Evolutionary conservation across 2,797 vertebrate species (phyloP), one percentile per base, ranked within the genome.

Genomic region (Varecia variegata): DNA sequence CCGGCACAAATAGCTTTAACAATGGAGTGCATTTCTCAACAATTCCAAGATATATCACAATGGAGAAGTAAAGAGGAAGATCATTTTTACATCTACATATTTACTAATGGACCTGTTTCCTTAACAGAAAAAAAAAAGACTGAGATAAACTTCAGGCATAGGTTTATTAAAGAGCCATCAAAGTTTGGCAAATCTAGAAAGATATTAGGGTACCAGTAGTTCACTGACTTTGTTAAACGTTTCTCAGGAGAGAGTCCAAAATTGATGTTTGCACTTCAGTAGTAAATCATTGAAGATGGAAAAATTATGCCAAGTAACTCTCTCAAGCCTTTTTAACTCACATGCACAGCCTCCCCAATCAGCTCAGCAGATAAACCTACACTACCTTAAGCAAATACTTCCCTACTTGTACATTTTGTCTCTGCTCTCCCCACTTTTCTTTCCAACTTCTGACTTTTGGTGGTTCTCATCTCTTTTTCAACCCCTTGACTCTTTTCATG

Each of bases 1-100:
- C 79, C 95, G 73, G 97, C 98, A 98, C 98, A 98, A 98, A 98
- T 98, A 98, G 97, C 98, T 97, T 97, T 96, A 97, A 98, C 98
- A 98, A 97, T 98, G 90, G 96, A 97, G 90, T 97, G 89, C 95
- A 93, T 97, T 98, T 98, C 93, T 97, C 95, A 98, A 81, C 97
- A 89, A 96, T 88, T 97, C 92, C 96, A 97, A 97, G 88, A 94
- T 97, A 93, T 80, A 98, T 97, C 98, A 98, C 86, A 93, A 93
- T 81, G 95, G 96, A 93, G 95, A 94, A 93, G 88, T 96, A 96
- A 97, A 30, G 23, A 82, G 86, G 93, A 93, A 96, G 90, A 93
- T 95, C 95, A 73, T 94, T 98, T 98, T 98, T 90, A 91, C 68
- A 62, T 98, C 84, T 96, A 58, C 93, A 67, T 96, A 73, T 97